Percentiles rank a stretch among this genome's conserved stretches.
phyloP scores from a whole-genome alignment of 1,140 invertebrate genomes.

The Drosophila asahinai region DNA sequence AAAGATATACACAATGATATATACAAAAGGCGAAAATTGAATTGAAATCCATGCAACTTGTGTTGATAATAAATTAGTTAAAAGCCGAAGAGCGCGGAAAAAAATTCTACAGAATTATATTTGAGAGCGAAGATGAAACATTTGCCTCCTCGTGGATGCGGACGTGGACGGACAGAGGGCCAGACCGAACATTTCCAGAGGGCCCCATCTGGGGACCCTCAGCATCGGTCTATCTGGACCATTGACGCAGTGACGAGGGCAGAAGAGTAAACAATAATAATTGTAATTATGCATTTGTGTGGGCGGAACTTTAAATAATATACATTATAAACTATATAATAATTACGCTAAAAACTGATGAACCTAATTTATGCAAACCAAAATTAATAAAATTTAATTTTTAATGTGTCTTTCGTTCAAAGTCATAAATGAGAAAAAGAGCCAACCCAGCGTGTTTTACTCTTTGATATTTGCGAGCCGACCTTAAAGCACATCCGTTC shows the following conservation, averaged over 20 bases:
- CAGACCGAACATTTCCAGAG: constrained; percentile 64
- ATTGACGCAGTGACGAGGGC: constrained; percentile 28
- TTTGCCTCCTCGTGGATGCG: constrained; percentile 20
- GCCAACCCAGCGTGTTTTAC: constrained; percentile 30
- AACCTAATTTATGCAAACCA: constrained; percentile 77
- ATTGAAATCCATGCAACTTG: constrained; percentile 56
- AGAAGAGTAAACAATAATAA: constrained; percentile 77
- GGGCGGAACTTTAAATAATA: constrained; percentile 55
- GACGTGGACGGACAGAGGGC: constrained; percentile 17
- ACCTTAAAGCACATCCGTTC: constrained; percentile 51
- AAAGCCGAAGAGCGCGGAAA: constrained; percentile 45
- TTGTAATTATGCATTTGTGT: constrained; percentile 82
- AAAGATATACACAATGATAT: constrained; percentile 58
- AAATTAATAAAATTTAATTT: constrained; percentile 83
- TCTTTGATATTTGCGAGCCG: constrained; percentile 66
- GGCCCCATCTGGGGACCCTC: constrained; percentile 36
- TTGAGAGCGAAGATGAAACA: constrained; percentile 50
- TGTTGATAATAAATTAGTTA: constrained; percentile 80
- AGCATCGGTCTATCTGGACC: constrained; percentile 29
- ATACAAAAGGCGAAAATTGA: constrained; percentile 39
- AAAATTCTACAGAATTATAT: constrained; percentile 49
- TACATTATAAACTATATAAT: constrained; percentile 61
- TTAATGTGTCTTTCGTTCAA: constrained; percentile 85
- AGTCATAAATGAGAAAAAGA: constrained; percentile 73
- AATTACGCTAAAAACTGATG: constrained; percentile 72